phyloP scores from a whole-genome alignment of 2,113 vertebrate genomes.

The Xiphophorus couchianus region DNA sequence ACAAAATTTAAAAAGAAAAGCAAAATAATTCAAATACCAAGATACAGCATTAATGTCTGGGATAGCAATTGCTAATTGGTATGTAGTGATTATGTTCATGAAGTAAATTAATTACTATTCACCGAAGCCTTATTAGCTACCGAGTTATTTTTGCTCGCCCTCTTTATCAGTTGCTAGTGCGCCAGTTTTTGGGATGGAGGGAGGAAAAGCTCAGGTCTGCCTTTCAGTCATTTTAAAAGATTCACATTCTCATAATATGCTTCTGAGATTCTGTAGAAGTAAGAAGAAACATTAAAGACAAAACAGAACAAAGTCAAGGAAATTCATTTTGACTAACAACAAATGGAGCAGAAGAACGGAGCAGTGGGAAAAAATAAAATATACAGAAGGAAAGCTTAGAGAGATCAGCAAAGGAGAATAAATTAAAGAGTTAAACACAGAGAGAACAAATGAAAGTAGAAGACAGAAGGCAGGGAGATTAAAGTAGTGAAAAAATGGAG shows the following conservation, averaged over 20 bases:
- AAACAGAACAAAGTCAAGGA: neutral
- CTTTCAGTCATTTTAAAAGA: slow-evolving; percentile 75
- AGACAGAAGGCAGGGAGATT: neutral
- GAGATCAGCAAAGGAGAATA: slow-evolving; percentile 23
- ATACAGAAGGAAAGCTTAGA: neutral
- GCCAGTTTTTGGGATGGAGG: slow-evolving; percentile 79
- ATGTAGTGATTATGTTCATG: neutral
- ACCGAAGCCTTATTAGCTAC: neutral
- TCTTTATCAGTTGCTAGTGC: slow-evolving; percentile 79
- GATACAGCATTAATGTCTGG: too few relatives aligned
- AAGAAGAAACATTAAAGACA: slow-evolving; percentile 22
- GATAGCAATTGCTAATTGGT: neutral
- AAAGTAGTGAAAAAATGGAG: neutral
- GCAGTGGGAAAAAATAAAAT: neutral
- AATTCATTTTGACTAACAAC: neutral
- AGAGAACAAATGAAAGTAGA: slow-evolving; percentile 7
- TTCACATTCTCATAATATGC: slow-evolving; percentile 82
- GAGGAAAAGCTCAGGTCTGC: slow-evolving; percentile 69
- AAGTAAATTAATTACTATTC: neutral
- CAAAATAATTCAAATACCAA: too few relatives aligned
- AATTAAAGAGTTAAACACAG: slow-evolving; percentile 15
- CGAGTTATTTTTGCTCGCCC: slow-evolving; percentile 45
- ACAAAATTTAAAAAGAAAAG: too few relatives aligned
- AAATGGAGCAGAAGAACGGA: slow-evolving; percentile 3
- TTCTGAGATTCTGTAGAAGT: slow-evolving; percentile 66